A percentile compares a stretch with the other conserved stretches of the same genome.
These are phyloP conservation scores for Pseudotriccus pelzelni DNA, from an alignment of 2,797 vertebrate species.

Conservation along the genomic window DNA sequence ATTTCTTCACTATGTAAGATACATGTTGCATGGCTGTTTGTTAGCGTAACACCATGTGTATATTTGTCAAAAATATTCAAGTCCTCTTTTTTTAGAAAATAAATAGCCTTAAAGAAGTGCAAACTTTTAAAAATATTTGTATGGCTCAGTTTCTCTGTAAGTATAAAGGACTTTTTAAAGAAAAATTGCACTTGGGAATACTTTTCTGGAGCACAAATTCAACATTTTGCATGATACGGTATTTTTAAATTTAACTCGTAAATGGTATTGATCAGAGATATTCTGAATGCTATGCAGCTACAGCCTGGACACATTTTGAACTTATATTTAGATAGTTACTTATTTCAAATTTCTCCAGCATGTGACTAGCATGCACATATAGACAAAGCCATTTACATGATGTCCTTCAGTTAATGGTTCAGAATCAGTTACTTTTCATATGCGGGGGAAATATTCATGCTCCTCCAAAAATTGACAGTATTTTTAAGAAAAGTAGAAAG, in stretches of 20 bases:
- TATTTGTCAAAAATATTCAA: conserved; percentile 79
- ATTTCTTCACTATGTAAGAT: conserved; percentile 78
- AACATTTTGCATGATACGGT: not conserved
- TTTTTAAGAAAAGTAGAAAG: not conserved
- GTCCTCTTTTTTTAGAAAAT: conserved; percentile 80
- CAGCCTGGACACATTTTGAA: not conserved
- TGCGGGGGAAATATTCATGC: accelerated
- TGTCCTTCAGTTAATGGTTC: not conserved
- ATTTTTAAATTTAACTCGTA: not conserved
- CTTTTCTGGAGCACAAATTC: conserved; percentile 8
- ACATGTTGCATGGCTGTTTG: conserved; percentile 82
- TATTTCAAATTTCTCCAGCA: not conserved
- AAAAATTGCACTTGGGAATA: conserved; percentile 18
- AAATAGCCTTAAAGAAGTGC: conserved; percentile 80
- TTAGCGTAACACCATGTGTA: conserved; percentile 76
- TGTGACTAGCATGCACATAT: not conserved
- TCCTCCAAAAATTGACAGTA: not conserved
- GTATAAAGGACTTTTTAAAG: conserved; percentile 43
- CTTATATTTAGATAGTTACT: not conserved
- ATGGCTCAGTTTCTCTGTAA: conserved; percentile 67
- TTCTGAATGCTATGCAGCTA: not conserved
- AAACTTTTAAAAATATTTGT: conserved; percentile 73
- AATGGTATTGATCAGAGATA: not conserved
- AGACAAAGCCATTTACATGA: not conserved
- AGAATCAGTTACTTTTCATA: not conserved